These are phyloP conservation scores for Sacculina carcini DNA, from an alignment of 2,888 invertebrate genomes.

Conservation along the genomic window DNA sequence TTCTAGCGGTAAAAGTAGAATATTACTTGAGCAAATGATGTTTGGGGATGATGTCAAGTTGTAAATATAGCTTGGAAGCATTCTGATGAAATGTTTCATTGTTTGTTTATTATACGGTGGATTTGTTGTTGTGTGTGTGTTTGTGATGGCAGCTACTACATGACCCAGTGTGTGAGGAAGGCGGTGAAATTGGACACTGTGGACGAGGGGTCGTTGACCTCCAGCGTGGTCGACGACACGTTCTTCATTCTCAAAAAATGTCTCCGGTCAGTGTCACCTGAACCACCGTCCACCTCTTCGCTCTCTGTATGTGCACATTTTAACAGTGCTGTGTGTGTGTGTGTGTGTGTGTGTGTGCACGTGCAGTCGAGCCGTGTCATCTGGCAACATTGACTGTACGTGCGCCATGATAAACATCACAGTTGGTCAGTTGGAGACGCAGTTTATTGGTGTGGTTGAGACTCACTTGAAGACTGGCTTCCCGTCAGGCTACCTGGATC, in stretches of 20 bases:
- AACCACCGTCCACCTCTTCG: background rate
- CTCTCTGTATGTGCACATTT: background rate
- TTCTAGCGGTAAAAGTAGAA: no score
- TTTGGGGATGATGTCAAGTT: no score
- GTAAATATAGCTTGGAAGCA: no score
- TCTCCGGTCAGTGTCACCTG: conserved; percentile 32
- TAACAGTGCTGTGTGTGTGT: background rate
- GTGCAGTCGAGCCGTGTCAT: conserved; percentile 56
- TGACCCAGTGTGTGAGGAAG: conserved; percentile 11
- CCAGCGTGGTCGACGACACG: conserved; percentile 88
- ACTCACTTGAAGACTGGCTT: conserved; percentile 27
- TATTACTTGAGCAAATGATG: no score
- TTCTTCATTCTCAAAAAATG: conserved; percentile 92
- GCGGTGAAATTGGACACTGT: conserved; percentile 57
- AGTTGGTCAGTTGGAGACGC: conserved; percentile 57
- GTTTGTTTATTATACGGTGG: no score
- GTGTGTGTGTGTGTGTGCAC: background rate
- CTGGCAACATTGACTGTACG: conserved; percentile 74
- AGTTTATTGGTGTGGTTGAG: conserved; percentile 44
- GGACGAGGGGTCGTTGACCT: conserved; percentile 38
- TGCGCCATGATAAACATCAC: conserved; percentile 91
- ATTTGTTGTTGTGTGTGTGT: no score
- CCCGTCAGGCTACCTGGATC: conserved; percentile 35
- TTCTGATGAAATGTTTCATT: no score
- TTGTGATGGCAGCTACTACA: background rate